phyloP scores from a whole-genome alignment of 1,140 invertebrate species.

The Anadara kagoshimensis region DNA sequence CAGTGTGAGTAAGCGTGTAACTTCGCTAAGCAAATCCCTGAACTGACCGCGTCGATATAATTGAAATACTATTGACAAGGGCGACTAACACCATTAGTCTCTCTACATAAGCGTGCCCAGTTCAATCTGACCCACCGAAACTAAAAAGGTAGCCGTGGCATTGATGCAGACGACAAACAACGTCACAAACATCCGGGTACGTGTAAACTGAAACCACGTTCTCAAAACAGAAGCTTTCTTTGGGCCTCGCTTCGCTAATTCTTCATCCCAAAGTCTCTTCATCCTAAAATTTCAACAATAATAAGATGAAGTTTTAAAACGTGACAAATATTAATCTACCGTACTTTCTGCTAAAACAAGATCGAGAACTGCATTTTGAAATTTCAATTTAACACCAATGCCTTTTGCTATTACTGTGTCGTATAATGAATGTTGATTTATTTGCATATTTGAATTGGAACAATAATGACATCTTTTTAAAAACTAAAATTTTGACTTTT shows the following conservation, averaged over 20 bases:
- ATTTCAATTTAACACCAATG: background rate
- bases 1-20: too few relatives aligned
- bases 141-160: constrained; percentile 32
- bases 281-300: too few relatives aligned
- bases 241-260: constrained; percentile 22
- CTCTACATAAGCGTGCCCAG: too few relatives aligned
- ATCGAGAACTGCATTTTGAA: background rate
- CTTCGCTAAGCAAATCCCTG: too few relatives aligned
- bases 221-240: constrained; percentile 30
- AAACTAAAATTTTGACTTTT: too few relatives aligned
- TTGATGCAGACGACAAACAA: constrained; percentile 27
- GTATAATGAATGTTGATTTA: too few relatives aligned
- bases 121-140: constrained; percentile 35
- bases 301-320: background rate
- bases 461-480: too few relatives aligned
- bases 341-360: background rate
- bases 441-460: too few relatives aligned
- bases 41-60: too few relatives aligned
- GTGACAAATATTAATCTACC: background rate
- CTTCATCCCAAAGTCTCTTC: constrained; percentile 30
- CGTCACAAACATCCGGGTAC: constrained; percentile 25
- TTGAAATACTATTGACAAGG: too few relatives aligned
- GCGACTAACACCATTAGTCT: too few relatives aligned
- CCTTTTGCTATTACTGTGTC: too few relatives aligned
- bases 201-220: constrained; percentile 24